Percentiles rank a stretch among this genome's conserved stretches.
phyloP scores from a whole-genome alignment of 1,140 invertebrate genomes.

The Drosophila ohnishii region DNA sequence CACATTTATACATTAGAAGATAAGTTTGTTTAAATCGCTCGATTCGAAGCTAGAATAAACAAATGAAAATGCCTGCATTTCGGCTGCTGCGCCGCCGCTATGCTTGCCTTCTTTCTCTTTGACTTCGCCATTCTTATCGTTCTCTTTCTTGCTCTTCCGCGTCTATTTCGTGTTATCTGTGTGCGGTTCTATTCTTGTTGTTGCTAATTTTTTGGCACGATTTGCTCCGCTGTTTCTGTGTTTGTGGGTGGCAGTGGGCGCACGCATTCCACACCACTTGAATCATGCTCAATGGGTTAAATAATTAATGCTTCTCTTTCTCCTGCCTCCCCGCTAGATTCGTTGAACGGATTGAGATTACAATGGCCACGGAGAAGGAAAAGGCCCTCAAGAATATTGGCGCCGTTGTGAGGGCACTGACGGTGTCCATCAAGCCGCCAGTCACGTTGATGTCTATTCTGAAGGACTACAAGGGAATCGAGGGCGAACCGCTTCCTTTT shows the following conservation, averaged over 20 bases:
- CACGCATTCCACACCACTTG: slow-evolving; percentile 39
- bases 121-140: background rate
- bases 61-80: background rate
- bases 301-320: slow-evolving; percentile 3
- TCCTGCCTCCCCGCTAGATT: slow-evolving; percentile 13
- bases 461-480: slow-evolving; percentile 55
- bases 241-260: slow-evolving; percentile 22
- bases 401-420: slow-evolving; percentile 66
- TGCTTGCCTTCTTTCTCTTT: background rate
- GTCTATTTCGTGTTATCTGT: slow-evolving; percentile 13
- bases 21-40: background rate
- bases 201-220: slow-evolving; percentile 3
- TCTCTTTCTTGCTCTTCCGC: slow-evolving; percentile 5
- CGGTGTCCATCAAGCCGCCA: slow-evolving; percentile 67
- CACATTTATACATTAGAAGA: background rate
- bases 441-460: slow-evolving; percentile 46
- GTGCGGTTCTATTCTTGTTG: slow-evolving; percentile 2
- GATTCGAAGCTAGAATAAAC: background rate
- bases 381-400: slow-evolving; percentile 38
- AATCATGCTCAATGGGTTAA: slow-evolving; percentile 29
- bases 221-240: slow-evolving; percentile 13
- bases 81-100: slow-evolving; percentile 16
- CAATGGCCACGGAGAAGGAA: slow-evolving; percentile 20
- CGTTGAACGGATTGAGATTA: background rate
- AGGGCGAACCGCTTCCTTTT: slow-evolving; percentile 54